Evolutionary conservation across 2,113 vertebrate species (phyloP), one percentile per base, ranked within the genome.

Genomic region (Grantiella picta): DNA sequence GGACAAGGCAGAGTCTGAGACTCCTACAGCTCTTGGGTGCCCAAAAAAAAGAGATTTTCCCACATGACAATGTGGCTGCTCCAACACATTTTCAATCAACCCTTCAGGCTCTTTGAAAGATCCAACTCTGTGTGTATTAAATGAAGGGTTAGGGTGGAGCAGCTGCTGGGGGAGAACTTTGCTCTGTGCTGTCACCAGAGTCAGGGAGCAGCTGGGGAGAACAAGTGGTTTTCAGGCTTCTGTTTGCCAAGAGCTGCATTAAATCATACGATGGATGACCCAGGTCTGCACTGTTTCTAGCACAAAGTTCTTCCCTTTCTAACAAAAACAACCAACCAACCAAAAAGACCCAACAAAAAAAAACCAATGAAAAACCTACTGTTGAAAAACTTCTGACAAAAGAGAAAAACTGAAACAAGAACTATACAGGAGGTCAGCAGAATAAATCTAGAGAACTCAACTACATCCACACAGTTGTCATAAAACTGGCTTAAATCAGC

Each of bases 51-150:
- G 53, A 36, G 70, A 64, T 61, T 82, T 85, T 88, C 57, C 35
- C 22, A 64, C 0, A 0, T 33, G 25, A 35, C 28, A 24, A 3
- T 7, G 12, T 68, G 29, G 29, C 29, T 0, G 0, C 28, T 49
- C 17, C 45, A 36, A 54, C 10, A 22, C 21, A 53, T 50, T 69
- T 80, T 45, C 36, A 28, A 20, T 40, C 23, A 81, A 12, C 4
- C 8, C 35, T 35, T 61, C 0, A 7, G 63, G 49, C 66, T 60
- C 42, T 68, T 44, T 9, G 28, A 23, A 54, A 81, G 24, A 50
- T 47, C 42, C 47, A 81, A 0, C 28, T 64, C 31, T 68, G 4
- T 71, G 47, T 56, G 27, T 12, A 13, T 50, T 8, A 42, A 76
- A 70, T 12, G 38, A 61, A 45, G 15, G 42, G 8, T 2, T 33